These are phyloP conservation scores for Daphoenositta chrysoptera DNA, from an alignment of 2,113 vertebrate genomes.

Conservation along the genomic window DNA sequence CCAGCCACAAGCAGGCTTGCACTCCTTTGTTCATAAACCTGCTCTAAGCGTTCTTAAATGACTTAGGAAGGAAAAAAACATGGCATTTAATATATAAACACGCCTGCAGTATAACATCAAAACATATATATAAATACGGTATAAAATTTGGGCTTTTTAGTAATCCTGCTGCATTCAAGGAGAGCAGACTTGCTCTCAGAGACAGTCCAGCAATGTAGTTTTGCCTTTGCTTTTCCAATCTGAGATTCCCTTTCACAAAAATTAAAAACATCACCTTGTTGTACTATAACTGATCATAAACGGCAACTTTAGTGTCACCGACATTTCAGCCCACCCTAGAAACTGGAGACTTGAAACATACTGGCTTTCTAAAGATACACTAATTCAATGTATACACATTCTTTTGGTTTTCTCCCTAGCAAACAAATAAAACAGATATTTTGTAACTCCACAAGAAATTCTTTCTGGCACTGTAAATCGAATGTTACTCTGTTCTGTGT, in stretches of 20 bases:
- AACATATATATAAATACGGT: neutral
- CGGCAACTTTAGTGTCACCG: neutral
- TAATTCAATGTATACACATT: neutral
- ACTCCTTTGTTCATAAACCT: neutral
- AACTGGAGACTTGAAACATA: neutral
- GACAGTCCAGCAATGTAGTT: neutral
- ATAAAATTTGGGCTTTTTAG: neutral
- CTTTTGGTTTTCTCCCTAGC: neutral
- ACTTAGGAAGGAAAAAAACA: neutral
- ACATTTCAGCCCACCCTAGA: neutral
- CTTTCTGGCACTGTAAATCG: neutral
- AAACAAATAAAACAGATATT: neutral
- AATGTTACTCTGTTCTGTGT: neutral
- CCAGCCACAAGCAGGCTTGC: neutral
- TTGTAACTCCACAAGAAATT: neutral
- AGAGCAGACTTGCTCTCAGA: neutral
- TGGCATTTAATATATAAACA: neutral
- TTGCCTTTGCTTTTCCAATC: neutral
- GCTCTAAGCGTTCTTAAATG: neutral
- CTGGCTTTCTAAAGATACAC: neutral
- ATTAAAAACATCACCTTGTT: neutral
- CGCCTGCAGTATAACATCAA: neutral
- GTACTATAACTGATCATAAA: neutral
- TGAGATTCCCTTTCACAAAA: neutral
- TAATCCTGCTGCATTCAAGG: neutral